Evolutionary conservation across 2,113 vertebrate species (phyloP).

Genomic region (Microtus ochrogaster): DNA sequence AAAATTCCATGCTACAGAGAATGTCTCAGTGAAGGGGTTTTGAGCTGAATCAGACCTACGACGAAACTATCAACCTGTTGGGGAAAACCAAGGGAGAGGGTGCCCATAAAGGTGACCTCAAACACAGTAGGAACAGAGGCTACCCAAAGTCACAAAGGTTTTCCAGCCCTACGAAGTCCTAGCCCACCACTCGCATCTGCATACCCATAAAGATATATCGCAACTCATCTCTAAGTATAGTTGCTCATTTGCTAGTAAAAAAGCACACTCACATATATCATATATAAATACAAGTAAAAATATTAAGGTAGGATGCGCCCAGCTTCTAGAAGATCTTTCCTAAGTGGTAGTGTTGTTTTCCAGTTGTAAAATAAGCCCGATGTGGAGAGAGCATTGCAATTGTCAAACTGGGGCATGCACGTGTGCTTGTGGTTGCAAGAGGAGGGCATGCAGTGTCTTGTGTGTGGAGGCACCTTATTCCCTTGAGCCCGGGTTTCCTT

Average conservation of each 20-base stretch:
- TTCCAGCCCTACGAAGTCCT: background rate
- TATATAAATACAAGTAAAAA: background rate
- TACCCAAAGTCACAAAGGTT: background rate
- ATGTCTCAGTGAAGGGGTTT: background rate
- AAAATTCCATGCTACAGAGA: background rate
- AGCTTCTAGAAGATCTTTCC: slow-evolving; percentile 2
- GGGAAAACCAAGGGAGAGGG: background rate
- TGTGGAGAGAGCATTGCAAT: background rate
- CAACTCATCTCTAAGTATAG: background rate
- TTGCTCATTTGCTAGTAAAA: slow-evolving; percentile 18
- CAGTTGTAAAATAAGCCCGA: slow-evolving; percentile 3
- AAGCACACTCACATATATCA: background rate
- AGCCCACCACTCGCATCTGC: background rate
- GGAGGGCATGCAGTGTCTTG: background rate
- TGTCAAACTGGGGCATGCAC: background rate
- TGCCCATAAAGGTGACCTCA: background rate
- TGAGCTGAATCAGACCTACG: background rate
- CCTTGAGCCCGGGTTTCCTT: background rate
- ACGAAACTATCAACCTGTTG: background rate
- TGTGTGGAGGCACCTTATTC: background rate
- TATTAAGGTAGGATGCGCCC: background rate
- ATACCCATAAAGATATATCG: background rate
- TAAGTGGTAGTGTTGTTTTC: background rate
- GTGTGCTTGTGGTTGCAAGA: background rate
- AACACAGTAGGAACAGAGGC: background rate